Conservation (phyloP, 2,888 invertebrate species). For the Timema cristinae region DNA sequence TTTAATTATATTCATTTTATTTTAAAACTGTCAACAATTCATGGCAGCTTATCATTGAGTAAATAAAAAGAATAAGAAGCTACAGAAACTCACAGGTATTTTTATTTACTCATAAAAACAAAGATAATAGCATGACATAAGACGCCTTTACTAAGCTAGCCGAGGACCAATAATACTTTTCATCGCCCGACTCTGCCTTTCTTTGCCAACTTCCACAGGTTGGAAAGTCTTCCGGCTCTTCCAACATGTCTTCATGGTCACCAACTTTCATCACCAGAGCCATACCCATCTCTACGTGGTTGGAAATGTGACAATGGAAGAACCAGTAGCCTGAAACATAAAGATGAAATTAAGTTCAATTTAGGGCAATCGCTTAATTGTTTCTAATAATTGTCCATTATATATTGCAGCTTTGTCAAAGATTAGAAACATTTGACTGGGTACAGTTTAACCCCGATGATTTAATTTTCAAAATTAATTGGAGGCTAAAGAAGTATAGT, state of each 20-base stretch:
- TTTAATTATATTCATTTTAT: too few species aligned
- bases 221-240: conserved; percentile 41
- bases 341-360: not conserved
- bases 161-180: too few species aligned
- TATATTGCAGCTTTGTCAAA: not conserved
- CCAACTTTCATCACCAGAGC: conserved; percentile 46
- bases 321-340: conserved; percentile 46
- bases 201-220: conserved; percentile 39
- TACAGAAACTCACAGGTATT: too few species aligned
- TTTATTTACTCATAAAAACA: too few species aligned
- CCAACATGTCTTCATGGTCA: conserved; percentile 39
- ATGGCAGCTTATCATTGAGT: too few species aligned
- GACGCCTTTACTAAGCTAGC: too few species aligned
- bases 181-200: too few species aligned
- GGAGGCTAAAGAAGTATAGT: not conserved
- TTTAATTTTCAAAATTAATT: not conserved
- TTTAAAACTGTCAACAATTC: too few species aligned
- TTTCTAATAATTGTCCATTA: not conserved
- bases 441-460: not conserved
- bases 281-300: conserved; percentile 49
- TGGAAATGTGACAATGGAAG: conserved; percentile 48
- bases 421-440: too few species aligned
- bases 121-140: too few species aligned
- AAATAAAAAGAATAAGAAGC: too few species aligned
- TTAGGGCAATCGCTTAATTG: too few species aligned